Conservation (phyloP, 2,888 invertebrate genomes). For the Drosophila recens region DNA sequence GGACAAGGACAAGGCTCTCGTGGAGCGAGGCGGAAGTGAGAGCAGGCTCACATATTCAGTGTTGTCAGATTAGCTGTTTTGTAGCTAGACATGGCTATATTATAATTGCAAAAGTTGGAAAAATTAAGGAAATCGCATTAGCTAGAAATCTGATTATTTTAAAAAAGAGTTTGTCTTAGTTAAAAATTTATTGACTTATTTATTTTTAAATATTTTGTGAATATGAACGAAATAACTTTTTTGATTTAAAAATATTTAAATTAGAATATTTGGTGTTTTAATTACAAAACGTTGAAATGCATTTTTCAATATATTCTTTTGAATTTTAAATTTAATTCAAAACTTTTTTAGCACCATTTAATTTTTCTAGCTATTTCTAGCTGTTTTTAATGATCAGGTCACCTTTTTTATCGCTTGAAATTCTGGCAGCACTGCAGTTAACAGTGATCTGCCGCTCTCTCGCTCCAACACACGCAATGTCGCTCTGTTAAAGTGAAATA, state of each 20-base stretch:
- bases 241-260: too few species aligned
- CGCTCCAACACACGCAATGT: background rate
- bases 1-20: constrained; percentile 31
- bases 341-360: background rate
- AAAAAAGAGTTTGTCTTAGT: too few species aligned
- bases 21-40: background rate
- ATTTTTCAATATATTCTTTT: too few species aligned
- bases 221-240: too few species aligned
- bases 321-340: background rate
- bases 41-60: background rate
- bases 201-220: too few species aligned
- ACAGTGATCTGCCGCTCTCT: background rate
- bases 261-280: too few species aligned
- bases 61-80: background rate
- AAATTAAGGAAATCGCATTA: background rate
- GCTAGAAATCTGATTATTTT: background rate
- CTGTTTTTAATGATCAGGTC: background rate
- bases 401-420: background rate
- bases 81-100: background rate
- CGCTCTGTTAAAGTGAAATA: constrained; percentile 64
- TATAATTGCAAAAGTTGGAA: background rate
- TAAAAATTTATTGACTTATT: too few species aligned
- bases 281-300: background rate
- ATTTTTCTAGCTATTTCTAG: background rate
- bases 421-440: background rate